Evolutionary conservation across 2,113 vertebrate genomes (phyloP).

Genomic region (Hiodon alosoides): DNA sequence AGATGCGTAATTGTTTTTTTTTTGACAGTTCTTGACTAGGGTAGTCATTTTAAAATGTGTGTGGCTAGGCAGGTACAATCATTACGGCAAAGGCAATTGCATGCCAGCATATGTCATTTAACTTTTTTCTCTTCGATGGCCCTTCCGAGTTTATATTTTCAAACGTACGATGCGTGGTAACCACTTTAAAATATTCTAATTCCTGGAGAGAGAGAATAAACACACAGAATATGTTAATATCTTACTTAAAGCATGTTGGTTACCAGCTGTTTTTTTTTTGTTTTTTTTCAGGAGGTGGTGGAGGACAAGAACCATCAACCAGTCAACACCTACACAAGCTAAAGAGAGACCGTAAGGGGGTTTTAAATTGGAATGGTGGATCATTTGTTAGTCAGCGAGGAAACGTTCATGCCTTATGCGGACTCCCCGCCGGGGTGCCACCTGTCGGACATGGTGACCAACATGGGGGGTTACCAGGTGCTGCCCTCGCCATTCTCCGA

Average conservation of each 20-base stretch:
- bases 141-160: no score
- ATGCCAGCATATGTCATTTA: no score
- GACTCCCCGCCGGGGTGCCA: conserved; percentile 58
- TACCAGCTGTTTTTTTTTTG: not conserved
- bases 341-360: conserved; percentile 17
- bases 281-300: conserved; percentile 25
- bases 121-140: no score
- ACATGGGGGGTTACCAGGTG: conserved; percentile 72
- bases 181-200: no score
- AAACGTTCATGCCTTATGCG: conserved; percentile 64
- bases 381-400: conserved; percentile 70
- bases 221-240: not conserved
- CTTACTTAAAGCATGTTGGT: not conserved
- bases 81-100: no score
- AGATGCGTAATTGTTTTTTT: no score
- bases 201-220: not conserved
- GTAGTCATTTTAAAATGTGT: no score
- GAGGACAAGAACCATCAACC: conserved; percentile 10
- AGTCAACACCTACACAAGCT: conserved; percentile 21
- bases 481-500: conserved; percentile 81
- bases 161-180: no score
- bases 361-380: conserved; percentile 76
- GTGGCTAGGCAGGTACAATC: no score
- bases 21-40: no score
- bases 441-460: conserved; percentile 70